phyloP scores from a whole-genome alignment of 2,888 invertebrate species.

The Augiades crinisus region DNA sequence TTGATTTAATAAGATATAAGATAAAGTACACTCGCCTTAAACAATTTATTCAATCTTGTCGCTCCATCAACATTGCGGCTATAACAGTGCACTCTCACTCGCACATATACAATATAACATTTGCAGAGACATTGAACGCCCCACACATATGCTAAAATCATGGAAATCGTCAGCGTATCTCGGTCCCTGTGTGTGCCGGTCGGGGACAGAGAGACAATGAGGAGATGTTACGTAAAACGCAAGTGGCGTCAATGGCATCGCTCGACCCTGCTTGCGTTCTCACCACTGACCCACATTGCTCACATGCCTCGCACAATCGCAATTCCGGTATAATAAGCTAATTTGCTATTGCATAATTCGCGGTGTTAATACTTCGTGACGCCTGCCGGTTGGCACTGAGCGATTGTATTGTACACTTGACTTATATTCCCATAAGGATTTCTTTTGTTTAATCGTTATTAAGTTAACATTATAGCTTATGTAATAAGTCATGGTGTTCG shows the following conservation, averaged over 20 bases:
- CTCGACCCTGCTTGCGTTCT: slow-evolving; percentile 75
- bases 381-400: not conserved
- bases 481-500: too few species aligned
- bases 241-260: slow-evolving; percentile 72
- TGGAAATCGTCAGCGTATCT: not conserved
- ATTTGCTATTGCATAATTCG: slow-evolving; percentile 55
- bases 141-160: slow-evolving; percentile 11
- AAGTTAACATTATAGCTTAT: too few species aligned
- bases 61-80: too few species aligned
- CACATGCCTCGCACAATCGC: slow-evolving; percentile 62
- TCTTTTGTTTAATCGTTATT: too few species aligned
- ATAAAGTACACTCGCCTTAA: too few species aligned
- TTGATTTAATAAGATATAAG: too few species aligned
- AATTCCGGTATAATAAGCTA: slow-evolving; percentile 57
- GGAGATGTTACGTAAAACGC: slow-evolving; percentile 58
- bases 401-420: not conserved
- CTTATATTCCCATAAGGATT: too few species aligned
- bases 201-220: slow-evolving; percentile 60
- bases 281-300: slow-evolving; percentile 74
- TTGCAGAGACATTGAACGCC: not conserved
- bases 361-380: slow-evolving; percentile 39
- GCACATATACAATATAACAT: too few species aligned
- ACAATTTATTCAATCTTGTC: too few species aligned
- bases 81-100: too few species aligned
- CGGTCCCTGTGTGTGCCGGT: slow-evolving; percentile 16